Percentiles rank a stretch among this genome's conserved stretches.
phyloP scores from a whole-genome alignment of 2,888 invertebrate genomes.

The Rhagonycha lutea region DNA sequence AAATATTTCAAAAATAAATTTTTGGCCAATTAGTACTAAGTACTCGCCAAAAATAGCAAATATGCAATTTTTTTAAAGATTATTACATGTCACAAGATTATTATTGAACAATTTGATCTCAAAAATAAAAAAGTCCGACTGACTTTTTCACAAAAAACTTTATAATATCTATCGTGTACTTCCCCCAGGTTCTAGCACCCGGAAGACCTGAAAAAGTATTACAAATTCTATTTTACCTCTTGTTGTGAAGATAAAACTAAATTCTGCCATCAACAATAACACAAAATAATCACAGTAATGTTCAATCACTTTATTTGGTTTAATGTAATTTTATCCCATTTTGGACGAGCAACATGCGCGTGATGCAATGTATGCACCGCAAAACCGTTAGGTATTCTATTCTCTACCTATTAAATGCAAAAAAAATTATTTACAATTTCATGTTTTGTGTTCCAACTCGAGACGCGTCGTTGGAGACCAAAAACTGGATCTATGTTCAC shows the following conservation, averaged over 20 bases:
- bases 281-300: neutral
- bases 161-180: neutral
- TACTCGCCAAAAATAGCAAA: neutral
- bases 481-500: neutral
- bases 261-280: neutral
- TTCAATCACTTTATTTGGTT: neutral
- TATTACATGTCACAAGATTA: neutral
- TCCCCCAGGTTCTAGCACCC: neutral
- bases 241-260: neutral
- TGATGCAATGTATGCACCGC: neutral
- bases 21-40: slow-evolving; percentile 5
- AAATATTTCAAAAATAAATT: slow-evolving; percentile 17
- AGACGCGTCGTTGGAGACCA: neutral
- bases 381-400: neutral
- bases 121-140: neutral
- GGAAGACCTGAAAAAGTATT: neutral
- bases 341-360: neutral
- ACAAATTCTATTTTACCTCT: neutral
- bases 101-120: neutral
- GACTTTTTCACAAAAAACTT: neutral
- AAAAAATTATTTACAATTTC: neutral
- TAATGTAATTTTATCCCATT: neutral
- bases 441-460: neutral
- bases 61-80: neutral
- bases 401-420: neutral